Evolutionary conservation across 2,888 invertebrate species (phyloP).

Genomic region (Ommatoiulus sabulosus): DNA sequence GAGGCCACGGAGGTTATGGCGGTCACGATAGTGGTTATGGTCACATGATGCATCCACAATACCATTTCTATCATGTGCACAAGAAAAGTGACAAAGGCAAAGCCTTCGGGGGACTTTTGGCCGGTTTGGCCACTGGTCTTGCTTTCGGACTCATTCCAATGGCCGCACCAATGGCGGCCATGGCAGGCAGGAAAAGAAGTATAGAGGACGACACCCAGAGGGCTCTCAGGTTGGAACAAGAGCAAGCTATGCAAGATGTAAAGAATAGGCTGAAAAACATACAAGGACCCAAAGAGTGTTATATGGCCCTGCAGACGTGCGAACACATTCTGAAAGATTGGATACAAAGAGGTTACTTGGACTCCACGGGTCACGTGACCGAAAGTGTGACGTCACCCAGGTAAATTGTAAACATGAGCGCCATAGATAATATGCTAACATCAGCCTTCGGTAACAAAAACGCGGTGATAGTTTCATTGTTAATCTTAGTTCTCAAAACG

Average conservation of each 20-base stretch:
- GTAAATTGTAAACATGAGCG: neutral
- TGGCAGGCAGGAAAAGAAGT: conserved; percentile 52
- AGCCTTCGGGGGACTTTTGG: conserved; percentile 3
- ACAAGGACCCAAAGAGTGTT: neutral
- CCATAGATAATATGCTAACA: no score
- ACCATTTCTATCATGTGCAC: conserved; percentile 44
- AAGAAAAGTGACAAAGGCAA: conserved; percentile 47
- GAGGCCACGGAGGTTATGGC: conserved; percentile 25
- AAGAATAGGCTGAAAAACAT: neutral
- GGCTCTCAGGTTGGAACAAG: neutral
- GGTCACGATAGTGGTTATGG: conserved; percentile 45
- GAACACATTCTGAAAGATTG: neutral
- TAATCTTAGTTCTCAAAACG: no score
- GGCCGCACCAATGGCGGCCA: neutral
- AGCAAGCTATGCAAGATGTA: neutral
- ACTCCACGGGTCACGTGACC: neutral
- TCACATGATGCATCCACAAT: conserved; percentile 33
- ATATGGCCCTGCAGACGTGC: neutral
- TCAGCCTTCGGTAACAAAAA: no score
- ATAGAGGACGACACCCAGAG: conserved; percentile 41
- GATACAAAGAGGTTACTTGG: neutral
- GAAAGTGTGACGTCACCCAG: neutral
- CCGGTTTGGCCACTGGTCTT: conserved; percentile 45
- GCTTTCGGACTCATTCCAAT: conserved; percentile 45
- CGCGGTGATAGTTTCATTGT: no score